Evolutionary conservation across 2,888 invertebrate species (phyloP), one percentile per base, ranked within the genome.

Genomic region (Drosophila nr. perissopoda): DNA sequence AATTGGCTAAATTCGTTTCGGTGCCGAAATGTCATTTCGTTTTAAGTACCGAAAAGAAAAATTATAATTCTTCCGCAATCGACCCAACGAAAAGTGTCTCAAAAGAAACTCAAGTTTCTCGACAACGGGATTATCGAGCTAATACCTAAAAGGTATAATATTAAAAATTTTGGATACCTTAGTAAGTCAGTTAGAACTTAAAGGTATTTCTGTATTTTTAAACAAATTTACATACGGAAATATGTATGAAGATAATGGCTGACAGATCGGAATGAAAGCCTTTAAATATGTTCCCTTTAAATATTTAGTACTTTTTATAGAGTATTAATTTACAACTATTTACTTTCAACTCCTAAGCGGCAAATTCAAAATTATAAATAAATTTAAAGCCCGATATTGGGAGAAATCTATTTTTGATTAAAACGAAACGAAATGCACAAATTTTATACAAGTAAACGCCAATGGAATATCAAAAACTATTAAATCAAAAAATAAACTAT

Each of bases 401-500:
- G 25, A 52, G 36, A 42, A 56, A 65, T 65, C 54, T 59, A 76
- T 68, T 77, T 78, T 59, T 60, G 29, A 68, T 59, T 36, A 29
- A 62, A 42, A 33, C 38, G 53, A 70, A 75, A 72, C 57, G 54
- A 61, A 62, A 88, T 87, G 72, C 71, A 64, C 67, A 84, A 74
- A 64, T 71, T 75, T 84, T 73, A 71, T 67, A 62, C 65, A 71
- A 84, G 77, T 65, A 70, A 78, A 57, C 64, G 66, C 48, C 18
- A 27, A 48, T 72, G 13, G 1, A 57, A 67, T 75, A 78, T 66
- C 42, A 40, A 78, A 76, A 76, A 73, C 76, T 71, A 80, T 88
- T 63, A 75, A 88, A 74, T 78, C 58, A 61, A 66, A 70, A 85
- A 78, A 36, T 83, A 83, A 89, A 79, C 76, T 63, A 83, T 78